phyloP scores from a whole-genome alignment of 35 echinoderm and acorn worm genomes.

The Eucidaris tribuloides region DNA sequence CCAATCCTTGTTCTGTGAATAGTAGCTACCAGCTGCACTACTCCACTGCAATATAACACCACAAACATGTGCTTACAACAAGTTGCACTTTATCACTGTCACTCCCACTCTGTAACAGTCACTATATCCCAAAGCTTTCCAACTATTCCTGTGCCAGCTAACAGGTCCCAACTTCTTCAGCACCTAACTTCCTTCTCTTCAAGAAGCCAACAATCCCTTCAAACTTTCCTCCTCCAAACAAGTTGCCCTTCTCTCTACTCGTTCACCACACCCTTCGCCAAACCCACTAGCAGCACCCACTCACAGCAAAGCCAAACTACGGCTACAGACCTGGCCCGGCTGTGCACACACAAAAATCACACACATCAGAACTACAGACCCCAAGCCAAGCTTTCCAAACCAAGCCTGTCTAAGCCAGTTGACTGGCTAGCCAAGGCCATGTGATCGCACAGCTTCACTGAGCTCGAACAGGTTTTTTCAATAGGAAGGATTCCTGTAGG shows the following conservation, averaged over 20 bases:
- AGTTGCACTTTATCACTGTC: neutral
- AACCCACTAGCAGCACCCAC: neutral
- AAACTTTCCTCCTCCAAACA: neutral
- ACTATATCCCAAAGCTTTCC: neutral
- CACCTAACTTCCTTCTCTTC: neutral
- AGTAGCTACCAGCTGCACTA: neutral
- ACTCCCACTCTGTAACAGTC: neutral
- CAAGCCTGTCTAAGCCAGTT: slow-evolving; percentile 18
- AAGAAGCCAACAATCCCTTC: neutral
- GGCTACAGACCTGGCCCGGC: no score
- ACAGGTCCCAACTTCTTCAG: neutral
- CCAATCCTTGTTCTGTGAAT: neutral
- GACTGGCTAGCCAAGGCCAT: slow-evolving; percentile 5
- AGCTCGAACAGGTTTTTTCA: neutral
- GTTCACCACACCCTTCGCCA: neutral
- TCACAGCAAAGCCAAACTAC: neutral
- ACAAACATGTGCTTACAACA: neutral
- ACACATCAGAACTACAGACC: no score
- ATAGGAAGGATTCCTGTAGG: no score
- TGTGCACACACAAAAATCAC: no score
- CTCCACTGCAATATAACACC: neutral
- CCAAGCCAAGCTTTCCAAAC: slow-evolving; percentile 7
- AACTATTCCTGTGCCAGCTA: neutral
- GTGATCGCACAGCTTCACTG: neutral
- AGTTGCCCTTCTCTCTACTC: neutral